These are phyloP conservation scores for Eclectus roratus DNA, from an alignment of 2,113 vertebrate genomes.

Conservation along the genomic window DNA sequence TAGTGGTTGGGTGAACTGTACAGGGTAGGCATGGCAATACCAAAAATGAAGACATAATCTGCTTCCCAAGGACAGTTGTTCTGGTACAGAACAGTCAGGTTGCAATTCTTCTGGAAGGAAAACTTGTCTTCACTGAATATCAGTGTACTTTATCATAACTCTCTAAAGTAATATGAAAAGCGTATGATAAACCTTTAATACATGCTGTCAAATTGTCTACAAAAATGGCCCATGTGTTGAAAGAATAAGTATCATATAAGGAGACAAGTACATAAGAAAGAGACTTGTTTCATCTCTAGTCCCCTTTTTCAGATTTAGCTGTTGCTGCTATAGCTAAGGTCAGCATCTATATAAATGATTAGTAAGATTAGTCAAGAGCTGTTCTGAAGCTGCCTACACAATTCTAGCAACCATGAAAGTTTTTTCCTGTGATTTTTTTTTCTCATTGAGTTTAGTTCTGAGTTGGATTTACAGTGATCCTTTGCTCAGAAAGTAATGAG, in stretches of 20 bases:
- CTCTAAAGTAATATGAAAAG: constrained; percentile 28
- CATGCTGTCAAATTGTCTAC: constrained; percentile 58
- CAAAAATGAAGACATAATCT: not conserved
- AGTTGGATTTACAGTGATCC: not conserved
- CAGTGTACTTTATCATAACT: constrained; percentile 6
- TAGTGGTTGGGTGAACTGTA: not conserved
- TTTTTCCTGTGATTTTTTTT: not conserved
- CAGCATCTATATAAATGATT: constrained; percentile 56
- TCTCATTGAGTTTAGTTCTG: not conserved
- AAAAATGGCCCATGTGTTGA: constrained; percentile 64
- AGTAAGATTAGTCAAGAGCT: constrained; percentile 53
- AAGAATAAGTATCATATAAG: constrained; percentile 48
- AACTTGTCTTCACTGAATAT: not conserved
- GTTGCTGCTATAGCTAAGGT: constrained; percentile 40
- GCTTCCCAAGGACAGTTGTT: not conserved
- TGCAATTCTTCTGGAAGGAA: not conserved
- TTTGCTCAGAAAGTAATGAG: constrained; percentile 9
- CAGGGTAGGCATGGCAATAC: not conserved
- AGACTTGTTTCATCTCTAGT: constrained; percentile 24
- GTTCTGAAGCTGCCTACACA: constrained; percentile 46
- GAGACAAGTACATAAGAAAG: constrained; percentile 52
- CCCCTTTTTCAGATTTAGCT: constrained; percentile 45
- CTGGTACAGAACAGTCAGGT: not conserved
- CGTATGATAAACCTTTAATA: constrained; percentile 60
- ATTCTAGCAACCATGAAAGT: constrained; percentile 12